phyloP scores from a whole-genome alignment of 2,113 vertebrate genomes.

The Thalassarche chlororhynchos region DNA sequence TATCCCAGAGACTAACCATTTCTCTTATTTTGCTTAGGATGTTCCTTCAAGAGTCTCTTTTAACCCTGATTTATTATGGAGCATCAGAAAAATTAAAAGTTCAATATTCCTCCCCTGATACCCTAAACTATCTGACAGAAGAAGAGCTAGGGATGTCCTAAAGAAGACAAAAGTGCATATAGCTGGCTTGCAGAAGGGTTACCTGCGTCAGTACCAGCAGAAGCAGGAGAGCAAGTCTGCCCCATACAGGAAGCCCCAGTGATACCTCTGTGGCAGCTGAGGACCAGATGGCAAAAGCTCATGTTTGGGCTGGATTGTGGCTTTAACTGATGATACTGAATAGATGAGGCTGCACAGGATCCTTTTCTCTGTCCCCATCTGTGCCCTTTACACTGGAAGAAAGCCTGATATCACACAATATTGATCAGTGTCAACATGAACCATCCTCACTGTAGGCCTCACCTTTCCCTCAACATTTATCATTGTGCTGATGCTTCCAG shows the following conservation, averaged over 20 bases:
- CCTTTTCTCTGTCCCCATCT: not conserved
- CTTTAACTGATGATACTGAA: not conserved
- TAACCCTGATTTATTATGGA: not conserved
- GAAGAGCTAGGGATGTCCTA: not conserved
- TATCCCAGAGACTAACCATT: not conserved
- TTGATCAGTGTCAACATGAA: not conserved
- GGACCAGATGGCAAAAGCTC: not conserved
- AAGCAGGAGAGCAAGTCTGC: not conserved
- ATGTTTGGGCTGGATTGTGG: not conserved
- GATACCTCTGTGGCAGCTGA: not conserved
- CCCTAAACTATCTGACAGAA: not conserved
- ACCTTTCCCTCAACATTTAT: constrained; percentile 13
- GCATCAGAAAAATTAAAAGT: not conserved
- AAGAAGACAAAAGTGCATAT: not conserved
- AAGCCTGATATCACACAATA: constrained; percentile 4
- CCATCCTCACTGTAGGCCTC: not conserved
- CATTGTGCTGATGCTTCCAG: not conserved
- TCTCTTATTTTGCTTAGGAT: not conserved
- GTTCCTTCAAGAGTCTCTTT: not conserved
- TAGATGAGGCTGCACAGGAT: not conserved
- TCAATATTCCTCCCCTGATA: not conserved
- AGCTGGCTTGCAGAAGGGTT: not conserved
- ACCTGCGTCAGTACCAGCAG: not conserved
- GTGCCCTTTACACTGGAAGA: not conserved
- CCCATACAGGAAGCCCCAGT: not conserved